Evolutionary conservation across 2,113 vertebrate genomes (phyloP).

Genomic region (Polyodon spathula): DNA sequence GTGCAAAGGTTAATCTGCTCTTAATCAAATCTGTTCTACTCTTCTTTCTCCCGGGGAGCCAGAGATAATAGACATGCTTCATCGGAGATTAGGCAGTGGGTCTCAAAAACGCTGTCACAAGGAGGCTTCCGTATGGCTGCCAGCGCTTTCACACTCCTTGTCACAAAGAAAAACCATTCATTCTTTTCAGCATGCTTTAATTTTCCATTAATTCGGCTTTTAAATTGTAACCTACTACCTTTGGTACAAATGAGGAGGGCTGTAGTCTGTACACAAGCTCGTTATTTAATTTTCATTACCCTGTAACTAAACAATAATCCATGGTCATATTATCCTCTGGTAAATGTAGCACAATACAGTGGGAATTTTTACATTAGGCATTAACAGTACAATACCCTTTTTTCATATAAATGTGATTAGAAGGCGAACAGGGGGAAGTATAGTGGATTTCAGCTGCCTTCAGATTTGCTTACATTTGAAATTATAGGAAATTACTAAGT

Average conservation of each 20-base stretch:
- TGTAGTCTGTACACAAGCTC: constrained; percentile 7
- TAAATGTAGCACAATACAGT: no score
- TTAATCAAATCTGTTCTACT: constrained; percentile 78
- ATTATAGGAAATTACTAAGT: no score
- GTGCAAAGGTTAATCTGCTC: constrained; percentile 74
- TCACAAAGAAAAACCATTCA: constrained; percentile 3
- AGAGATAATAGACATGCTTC: constrained; percentile 72
- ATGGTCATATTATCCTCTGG: no score
- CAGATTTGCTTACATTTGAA: no score
- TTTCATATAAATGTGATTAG: no score
- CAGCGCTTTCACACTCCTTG: constrained; percentile 10
- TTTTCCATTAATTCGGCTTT: constrained; percentile 15
- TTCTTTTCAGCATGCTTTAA: not conserved
- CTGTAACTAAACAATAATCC: not conserved
- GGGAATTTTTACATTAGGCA: no score
- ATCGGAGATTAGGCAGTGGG: constrained; percentile 67
- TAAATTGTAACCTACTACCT: constrained; percentile 24
- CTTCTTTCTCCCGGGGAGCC: constrained; percentile 63
- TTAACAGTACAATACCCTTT: no score
- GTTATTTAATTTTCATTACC: not conserved
- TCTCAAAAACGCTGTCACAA: constrained; percentile 21
- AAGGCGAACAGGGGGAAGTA: no score
- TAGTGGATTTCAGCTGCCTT: no score
- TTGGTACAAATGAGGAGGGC: constrained; percentile 22
- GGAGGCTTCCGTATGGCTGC: constrained; percentile 14